Conservation (phyloP, 2,113 vertebrate species). For the Muntiacus reevesi region DNA sequence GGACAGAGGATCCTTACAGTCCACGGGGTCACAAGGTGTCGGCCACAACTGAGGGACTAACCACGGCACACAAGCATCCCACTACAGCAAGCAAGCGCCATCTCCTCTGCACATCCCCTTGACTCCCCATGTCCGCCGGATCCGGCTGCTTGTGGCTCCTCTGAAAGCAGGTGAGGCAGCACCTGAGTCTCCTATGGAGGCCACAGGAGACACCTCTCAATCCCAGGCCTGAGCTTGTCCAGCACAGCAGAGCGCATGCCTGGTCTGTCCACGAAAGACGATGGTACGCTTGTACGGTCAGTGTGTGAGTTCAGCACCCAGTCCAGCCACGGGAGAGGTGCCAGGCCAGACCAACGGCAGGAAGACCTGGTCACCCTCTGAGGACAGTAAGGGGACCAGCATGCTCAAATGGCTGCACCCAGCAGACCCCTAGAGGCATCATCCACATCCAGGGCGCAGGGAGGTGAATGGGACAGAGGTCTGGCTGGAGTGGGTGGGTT, state of each 20-base stretch:
- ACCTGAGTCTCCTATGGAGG: background rate
- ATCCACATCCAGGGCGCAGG: background rate
- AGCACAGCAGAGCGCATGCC: too few relatives aligned
- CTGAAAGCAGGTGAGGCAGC: background rate
- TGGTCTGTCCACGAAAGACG: background rate
- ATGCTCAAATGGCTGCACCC: background rate
- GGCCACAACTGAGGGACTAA: background rate
- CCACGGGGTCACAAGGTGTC: background rate
- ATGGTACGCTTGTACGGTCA: too few relatives aligned
- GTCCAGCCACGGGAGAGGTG: background rate
- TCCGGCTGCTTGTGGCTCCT: background rate
- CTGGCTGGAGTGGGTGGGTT: too few relatives aligned
- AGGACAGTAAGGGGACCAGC: background rate
- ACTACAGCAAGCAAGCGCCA: background rate
- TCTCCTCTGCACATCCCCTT: background rate
- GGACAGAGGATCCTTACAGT: background rate
- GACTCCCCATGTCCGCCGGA: background rate
- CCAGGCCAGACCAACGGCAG: fast-evolving
- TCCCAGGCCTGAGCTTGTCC: background rate
- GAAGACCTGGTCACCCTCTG: background rate
- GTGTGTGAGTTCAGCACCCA: background rate
- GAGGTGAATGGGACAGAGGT: background rate
- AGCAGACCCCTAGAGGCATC: fast-evolving
- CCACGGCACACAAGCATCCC: background rate
- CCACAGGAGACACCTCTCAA: background rate